Evolutionary conservation across 1,140 invertebrate species (phyloP).

Genomic region (Ceratina japonica): DNA sequence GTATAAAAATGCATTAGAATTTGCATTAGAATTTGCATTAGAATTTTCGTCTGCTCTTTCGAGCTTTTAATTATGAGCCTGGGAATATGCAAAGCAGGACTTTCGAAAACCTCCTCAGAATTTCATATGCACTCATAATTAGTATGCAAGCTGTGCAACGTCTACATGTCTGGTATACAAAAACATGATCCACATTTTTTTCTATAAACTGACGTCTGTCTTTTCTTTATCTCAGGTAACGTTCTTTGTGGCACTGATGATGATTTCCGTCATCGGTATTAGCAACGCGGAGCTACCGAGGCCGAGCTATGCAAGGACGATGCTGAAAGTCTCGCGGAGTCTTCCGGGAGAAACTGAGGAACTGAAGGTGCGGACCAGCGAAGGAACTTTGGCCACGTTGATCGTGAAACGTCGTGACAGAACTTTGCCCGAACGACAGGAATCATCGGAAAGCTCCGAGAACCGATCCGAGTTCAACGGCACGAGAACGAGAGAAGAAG

Average conservation of each 20-base stretch:
- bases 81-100: neutral
- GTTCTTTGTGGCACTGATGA: conserved; percentile 37
- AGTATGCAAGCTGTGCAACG: neutral
- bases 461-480: neutral
- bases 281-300: conserved; percentile 65
- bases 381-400: conserved; percentile 86
- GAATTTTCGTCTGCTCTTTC: too few species aligned
- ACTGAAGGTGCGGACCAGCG: conserved; percentile 86
- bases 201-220: neutral
- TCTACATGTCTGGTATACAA: neutral
- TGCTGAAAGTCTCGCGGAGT: conserved; percentile 88
- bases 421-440: neutral
- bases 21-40: too few species aligned
- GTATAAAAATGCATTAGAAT: too few species aligned
- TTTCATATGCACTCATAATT: neutral
- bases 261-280: conserved; percentile 34
- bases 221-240: conserved; percentile 59
- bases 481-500: conserved; percentile 44
- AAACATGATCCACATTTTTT: neutral
- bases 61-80: too few species aligned
- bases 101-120: conserved; percentile 13
- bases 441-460: neutral
- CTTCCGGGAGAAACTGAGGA: conserved; percentile 87
- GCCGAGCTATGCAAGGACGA: conserved; percentile 83
- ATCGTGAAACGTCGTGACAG: conserved; percentile 87